Evolutionary conservation across 2,888 invertebrate species (phyloP), one percentile per base, ranked within the genome.

Genomic region (Dicranocentrus wangi): DNA sequence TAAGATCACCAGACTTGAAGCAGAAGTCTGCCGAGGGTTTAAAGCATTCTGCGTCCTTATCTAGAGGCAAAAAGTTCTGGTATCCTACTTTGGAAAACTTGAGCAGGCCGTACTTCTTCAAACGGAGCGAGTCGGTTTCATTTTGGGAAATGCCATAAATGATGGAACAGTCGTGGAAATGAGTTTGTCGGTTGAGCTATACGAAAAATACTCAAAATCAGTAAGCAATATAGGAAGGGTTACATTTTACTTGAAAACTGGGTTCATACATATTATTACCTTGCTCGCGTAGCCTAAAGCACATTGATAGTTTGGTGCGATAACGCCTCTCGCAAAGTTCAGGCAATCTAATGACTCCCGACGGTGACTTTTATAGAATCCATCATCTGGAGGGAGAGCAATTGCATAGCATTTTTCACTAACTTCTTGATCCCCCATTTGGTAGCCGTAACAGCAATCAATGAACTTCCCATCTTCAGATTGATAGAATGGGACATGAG

Each of bases 371-470:
- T 81, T 79, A 51, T 86, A 86, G 69, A 84, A 85, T 1, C 73
- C 61, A 55, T 86, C 86, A 58, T 82, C 80, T 2, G 75, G 43
- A 1, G 83, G 82, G 53, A 86, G 61, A 0, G 81, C 66, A 23
- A 86, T 58, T 1, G 86, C 83, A 32, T 78, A 84, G 70, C 86
- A 86, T 80, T 86, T 86, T 10, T 85, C 84, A 79, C 82, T 82
- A 19, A 85, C 84, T 78, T 86, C 84, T 27, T 84, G 51, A 13
- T 84, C 81, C 7, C 83, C 83, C 25, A 84, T 83, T 23, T 80
- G 63, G 58, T 85, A 86, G 0, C 84, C 84, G n/a, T 55, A n/a
- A 71, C 86, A 86, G 73, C 86, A 86, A 61, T 86, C 86, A 43
- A 86, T n/a, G 65, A 86, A 86, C 27, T 27, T 27, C 15, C 86